phyloP scores from a whole-genome alignment of 2,113 vertebrate genomes.

The Perognathus longimembris region DNA sequence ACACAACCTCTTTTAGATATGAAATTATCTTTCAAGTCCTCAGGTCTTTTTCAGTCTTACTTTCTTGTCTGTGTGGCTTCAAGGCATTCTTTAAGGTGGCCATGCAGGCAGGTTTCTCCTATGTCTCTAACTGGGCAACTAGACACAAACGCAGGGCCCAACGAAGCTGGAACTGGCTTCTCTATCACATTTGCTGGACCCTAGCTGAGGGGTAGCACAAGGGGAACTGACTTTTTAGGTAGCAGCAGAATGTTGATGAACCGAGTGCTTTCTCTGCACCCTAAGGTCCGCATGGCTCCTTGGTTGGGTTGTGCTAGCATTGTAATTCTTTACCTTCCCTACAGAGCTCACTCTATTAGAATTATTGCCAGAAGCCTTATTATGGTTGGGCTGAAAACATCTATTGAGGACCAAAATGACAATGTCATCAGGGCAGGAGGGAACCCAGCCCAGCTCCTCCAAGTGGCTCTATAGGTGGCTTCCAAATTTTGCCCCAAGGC shows the following conservation, averaged over 20 bases:
- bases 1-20: neutral
- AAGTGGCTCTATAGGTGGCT: neutral
- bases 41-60: neutral
- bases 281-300: fast-evolving
- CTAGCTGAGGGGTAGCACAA: fast-evolving
- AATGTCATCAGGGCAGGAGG: neutral
- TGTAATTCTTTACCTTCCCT: neutral
- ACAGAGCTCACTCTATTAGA: neutral
- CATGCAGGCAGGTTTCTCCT: neutral
- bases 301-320: neutral
- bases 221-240: fast-evolving
- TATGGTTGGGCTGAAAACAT: neutral
- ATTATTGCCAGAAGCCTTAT: neutral
- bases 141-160: fast-evolving
- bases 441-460: too few relatives aligned
- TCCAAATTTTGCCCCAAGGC: neutral
- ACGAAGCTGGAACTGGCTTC: neutral
- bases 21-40: neutral
- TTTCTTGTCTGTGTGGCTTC: too few relatives aligned
- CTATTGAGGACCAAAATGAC: neutral
- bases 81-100: fast-evolving
- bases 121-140: neutral
- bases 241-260: fast-evolving
- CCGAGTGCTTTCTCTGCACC: neutral
- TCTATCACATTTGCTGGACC: fast-evolving